phyloP scores from a whole-genome alignment of 2,113 vertebrate species.

The Numida meleagris region DNA sequence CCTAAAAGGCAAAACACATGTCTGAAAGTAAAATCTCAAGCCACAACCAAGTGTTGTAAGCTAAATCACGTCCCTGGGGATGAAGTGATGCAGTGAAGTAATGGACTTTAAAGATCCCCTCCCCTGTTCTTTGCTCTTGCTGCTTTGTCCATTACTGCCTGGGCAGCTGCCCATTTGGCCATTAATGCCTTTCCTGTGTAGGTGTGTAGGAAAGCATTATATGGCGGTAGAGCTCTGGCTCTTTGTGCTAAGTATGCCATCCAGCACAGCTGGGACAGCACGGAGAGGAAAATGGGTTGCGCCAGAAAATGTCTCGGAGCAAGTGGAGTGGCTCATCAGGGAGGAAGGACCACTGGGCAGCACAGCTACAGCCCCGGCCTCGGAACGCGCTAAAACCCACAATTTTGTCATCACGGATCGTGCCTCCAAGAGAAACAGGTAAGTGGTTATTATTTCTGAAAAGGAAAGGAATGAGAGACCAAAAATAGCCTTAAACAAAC shows the following conservation, averaged over 20 bases:
- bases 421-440: neutral
- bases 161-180: neutral
- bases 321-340: fast-evolving
- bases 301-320: neutral
- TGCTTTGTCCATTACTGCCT: neutral
- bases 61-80: neutral
- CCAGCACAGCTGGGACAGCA: neutral
- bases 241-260: fast-evolving
- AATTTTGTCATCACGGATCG: neutral
- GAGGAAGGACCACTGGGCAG: fast-evolving
- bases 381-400: fast-evolving
- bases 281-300: fast-evolving
- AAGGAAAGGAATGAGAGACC: neutral
- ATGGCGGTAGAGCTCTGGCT: neutral
- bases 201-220: neutral
- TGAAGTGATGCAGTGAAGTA: neutral
- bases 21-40: neutral
- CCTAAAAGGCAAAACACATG: neutral
- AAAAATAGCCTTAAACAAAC: neutral
- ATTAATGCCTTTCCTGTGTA: neutral
- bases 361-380: fast-evolving
- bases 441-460: neutral
- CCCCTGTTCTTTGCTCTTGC: neutral
- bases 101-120: neutral
- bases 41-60: fast-evolving